phyloP scores from a whole-genome alignment of 2,888 invertebrate species.

The Leistus spinibarbis region DNA sequence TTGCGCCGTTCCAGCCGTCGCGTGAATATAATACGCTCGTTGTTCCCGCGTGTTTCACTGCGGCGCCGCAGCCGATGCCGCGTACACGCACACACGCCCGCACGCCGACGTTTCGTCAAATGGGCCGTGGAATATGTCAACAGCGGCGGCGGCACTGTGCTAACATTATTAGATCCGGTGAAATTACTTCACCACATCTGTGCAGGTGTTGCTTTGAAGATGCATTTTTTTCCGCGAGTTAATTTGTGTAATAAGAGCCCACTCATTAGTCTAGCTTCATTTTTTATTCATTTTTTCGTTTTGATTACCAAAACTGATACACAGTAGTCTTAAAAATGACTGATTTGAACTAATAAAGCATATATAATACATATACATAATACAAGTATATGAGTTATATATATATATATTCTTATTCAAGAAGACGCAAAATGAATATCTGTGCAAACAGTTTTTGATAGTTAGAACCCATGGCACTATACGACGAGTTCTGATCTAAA shows the following conservation, averaged over 20 bases:
- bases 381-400: too few species aligned
- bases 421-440: too few species aligned
- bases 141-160: background rate
- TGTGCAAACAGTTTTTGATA: too few species aligned
- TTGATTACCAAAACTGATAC: too few species aligned
- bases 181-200: background rate
- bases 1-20: conserved; percentile 4
- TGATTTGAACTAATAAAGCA: too few species aligned
- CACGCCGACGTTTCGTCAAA: background rate
- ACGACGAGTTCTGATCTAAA: too few species aligned
- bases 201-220: background rate
- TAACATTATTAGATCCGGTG: background rate
- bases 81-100: background rate
- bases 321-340: too few species aligned
- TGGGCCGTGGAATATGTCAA: conserved; percentile 3
- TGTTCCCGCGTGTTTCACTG: background rate
- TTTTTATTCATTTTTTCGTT: too few species aligned
- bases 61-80: background rate
- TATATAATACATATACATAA: too few species aligned
- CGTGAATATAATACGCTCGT: background rate
- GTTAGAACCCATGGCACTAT: too few species aligned
- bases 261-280: background rate
- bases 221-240: background rate
- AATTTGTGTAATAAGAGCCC: background rate
- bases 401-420: too few species aligned